Base-by-base conservation (phyloP, 1,140 invertebrate genomes). In the Neodiprion virginianus region DNA sequence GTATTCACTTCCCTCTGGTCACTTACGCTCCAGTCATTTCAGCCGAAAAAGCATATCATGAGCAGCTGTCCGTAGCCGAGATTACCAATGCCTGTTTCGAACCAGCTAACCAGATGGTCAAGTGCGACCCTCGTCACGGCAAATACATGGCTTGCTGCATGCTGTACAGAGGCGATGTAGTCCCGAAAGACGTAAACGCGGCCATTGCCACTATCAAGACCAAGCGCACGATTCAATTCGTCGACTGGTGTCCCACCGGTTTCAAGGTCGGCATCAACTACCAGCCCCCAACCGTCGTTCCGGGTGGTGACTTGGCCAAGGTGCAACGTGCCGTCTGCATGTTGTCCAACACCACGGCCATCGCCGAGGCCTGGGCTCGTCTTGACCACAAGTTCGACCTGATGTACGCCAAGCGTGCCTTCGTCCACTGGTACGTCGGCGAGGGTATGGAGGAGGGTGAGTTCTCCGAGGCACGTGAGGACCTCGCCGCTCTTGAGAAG, bases 81-180 rank as follows among this genome's bases (percentile, higher is more conserved):
- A 95, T 96, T 76, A 96, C 95, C 67, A 95, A 95, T 83, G 92
- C 93, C 50, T 95, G 94, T 87, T 95, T 96, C 82, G 94, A 96
- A 80, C 93, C 94, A 14, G 92, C 93, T 23, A 96, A 95, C 85
- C 92, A 95, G 89, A 95, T 96, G 95, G 95, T 96, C 1, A 96
- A 96, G 87, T 96, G 94, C 82, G 94, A 95, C 81, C 94, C 94
- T 2, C 88, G 94, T 61, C 93, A 94, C 80, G 93, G 94, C 50
- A 95, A 95, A 86, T 95, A 94, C 86, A 96, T 96, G 95, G 95
- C 95, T 23, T 96, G 95, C 81, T 96, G 95, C 83, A 94, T 96
- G 92, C 89, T 96, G 77, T 96, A 96, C 88, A 92, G 93, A 84
- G 21, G 93, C 77, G 93, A 94, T 84, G 93, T 95, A 49, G 93